These are phyloP conservation scores for Leucophenga varia DNA, from an alignment of 1,140 invertebrate species.

Conservation along the genomic window DNA sequence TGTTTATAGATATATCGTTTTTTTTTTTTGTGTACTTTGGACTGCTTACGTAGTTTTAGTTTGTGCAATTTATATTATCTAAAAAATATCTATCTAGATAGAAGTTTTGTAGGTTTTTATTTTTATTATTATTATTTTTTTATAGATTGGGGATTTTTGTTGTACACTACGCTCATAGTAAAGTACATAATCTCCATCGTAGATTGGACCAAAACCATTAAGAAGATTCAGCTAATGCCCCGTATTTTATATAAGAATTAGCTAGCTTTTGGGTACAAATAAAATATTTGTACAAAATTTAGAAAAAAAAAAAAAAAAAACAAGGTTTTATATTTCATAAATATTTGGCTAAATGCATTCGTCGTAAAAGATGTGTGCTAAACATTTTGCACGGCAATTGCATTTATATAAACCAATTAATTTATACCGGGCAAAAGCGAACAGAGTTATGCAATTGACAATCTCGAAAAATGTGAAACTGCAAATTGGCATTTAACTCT, in stretches of 20 bases:
- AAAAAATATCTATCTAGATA: too few relatives aligned
- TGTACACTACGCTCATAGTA: constrained; percentile 56
- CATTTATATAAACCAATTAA: constrained; percentile 25
- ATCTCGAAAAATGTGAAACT: constrained; percentile 42
- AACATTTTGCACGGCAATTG: constrained; percentile 37
- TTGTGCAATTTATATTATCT: too few relatives aligned
- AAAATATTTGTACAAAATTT: too few relatives aligned
- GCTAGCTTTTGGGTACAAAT: not conserved
- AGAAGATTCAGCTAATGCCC: constrained; percentile 53
- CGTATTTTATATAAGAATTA: constrained; percentile 24
- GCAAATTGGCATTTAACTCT: constrained; percentile 54
- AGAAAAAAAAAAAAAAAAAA: too few relatives aligned
- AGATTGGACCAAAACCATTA: constrained; percentile 57
- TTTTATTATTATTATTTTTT: too few relatives aligned
- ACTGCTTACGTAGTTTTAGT: too few relatives aligned
- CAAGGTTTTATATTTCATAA: too few relatives aligned
- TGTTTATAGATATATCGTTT: too few relatives aligned
- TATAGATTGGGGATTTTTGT: constrained; percentile 19
- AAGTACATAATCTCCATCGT: constrained; percentile 57
- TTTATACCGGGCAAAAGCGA: constrained; percentile 43
- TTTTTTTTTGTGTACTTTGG: too few relatives aligned
- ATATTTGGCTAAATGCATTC: constrained; percentile 30
- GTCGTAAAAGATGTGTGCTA: constrained; percentile 34
- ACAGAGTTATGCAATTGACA: constrained; percentile 54
- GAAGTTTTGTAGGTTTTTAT: too few relatives aligned